Percentiles rank a stretch among this genome's conserved stretches.
Conservation (phyloP, 1,140 invertebrate genomes). For the Drosophila pallidifrons region DNA sequence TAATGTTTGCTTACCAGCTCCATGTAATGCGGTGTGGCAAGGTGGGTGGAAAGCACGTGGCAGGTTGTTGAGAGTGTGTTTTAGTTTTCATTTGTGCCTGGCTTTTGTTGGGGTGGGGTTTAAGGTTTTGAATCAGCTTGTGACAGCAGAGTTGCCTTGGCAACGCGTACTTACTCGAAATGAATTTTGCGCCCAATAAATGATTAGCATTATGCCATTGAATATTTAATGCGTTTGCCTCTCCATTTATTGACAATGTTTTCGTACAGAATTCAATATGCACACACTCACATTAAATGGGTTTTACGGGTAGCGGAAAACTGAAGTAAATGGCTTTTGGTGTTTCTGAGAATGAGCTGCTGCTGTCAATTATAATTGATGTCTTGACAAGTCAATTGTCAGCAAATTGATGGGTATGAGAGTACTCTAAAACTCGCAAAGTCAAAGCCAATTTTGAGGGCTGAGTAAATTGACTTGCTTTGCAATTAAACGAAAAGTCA, state of each 20-base stretch:
- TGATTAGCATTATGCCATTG: conserved; percentile 76
- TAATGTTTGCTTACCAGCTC: conserved; percentile 72
- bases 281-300: background rate
- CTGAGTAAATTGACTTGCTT: conserved; percentile 16
- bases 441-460: conserved; percentile 17
- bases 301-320: conserved; percentile 46
- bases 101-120: conserved; percentile 4
- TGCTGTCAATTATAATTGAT: conserved; percentile 76
- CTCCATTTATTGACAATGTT: conserved; percentile 65
- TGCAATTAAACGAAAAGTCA: conserved; percentile 7
- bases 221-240: conserved; percentile 66
- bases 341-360: background rate
- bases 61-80: conserved; percentile 9
- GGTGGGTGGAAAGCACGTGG: conserved; percentile 22
- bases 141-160: conserved; percentile 45
- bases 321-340: conserved; percentile 65
- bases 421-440: background rate
- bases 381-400: conserved; percentile 78
- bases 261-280: conserved; percentile 58
- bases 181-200: conserved; percentile 75
- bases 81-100: conserved; percentile 30
- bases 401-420: conserved; percentile 55
- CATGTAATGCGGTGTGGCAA: conserved; percentile 4
- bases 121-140: conserved; percentile 41
- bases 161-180: conserved; percentile 47